phyloP scores from a whole-genome alignment of 2,113 vertebrate species.

The Laterallus jamaicensis region DNA sequence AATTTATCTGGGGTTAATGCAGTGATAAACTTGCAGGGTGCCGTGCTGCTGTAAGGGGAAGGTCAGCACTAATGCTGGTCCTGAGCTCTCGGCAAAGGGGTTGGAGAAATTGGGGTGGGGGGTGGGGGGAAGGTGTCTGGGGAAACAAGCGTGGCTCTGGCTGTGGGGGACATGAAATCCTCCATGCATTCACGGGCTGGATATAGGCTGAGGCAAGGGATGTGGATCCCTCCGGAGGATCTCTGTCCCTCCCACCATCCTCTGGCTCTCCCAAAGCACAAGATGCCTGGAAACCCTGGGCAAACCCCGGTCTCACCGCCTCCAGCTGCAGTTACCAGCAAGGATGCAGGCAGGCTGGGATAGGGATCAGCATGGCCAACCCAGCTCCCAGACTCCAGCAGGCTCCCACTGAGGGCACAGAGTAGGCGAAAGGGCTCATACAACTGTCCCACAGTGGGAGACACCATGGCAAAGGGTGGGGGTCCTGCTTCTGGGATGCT shows the following conservation, averaged over 20 bases:
- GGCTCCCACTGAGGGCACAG: background rate
- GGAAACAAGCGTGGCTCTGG: background rate
- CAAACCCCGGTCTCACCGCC: background rate
- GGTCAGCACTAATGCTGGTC: background rate
- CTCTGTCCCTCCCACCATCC: background rate
- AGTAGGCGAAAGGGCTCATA: background rate
- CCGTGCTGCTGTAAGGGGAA: background rate
- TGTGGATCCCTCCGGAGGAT: background rate
- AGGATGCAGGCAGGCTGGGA: background rate
- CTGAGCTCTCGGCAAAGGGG: background rate
- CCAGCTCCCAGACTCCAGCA: background rate
- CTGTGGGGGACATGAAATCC: fast-evolving
- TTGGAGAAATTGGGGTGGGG: background rate
- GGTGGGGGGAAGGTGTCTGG: fast-evolving
- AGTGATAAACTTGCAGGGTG: background rate
- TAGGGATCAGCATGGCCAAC: fast-evolving
- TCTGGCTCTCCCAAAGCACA: background rate
- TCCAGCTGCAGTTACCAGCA: fast-evolving
- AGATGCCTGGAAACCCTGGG: fast-evolving
- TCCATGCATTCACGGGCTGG: background rate
- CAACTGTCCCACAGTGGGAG: background rate
- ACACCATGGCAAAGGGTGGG: fast-evolving
- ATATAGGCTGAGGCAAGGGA: background rate
- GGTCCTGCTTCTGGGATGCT: background rate
- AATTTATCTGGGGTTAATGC: background rate